These are phyloP conservation scores for Halyomorpha halys DNA, from an alignment of 1,140 invertebrate genomes.

Conservation along the genomic window DNA sequence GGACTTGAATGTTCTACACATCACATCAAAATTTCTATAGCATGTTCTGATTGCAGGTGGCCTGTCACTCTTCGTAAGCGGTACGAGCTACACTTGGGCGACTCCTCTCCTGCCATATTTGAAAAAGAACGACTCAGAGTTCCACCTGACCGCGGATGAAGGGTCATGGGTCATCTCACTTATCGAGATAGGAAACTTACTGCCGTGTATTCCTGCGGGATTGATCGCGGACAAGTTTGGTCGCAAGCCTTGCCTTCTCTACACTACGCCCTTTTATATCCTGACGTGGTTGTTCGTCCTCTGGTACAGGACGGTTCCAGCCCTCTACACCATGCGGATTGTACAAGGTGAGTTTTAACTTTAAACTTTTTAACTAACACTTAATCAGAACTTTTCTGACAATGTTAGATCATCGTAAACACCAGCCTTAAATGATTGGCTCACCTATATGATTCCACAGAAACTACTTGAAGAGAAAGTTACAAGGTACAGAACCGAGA, in stretches of 20 bases:
- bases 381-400: too few relatives aligned
- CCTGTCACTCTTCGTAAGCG: slow-evolving; percentile 35
- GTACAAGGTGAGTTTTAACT: slow-evolving; percentile 45
- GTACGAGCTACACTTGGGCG: slow-evolving; percentile 42
- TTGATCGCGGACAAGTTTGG: slow-evolving; percentile 61
- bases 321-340: slow-evolving; percentile 21
- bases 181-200: slow-evolving; percentile 22
- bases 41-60: slow-evolving; percentile 33
- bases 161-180: slow-evolving; percentile 51
- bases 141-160: slow-evolving; percentile 45
- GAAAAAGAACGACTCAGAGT: slow-evolving; percentile 36
- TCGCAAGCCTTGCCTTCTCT: slow-evolving; percentile 53
- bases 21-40: too few relatives aligned
- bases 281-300: slow-evolving; percentile 63
- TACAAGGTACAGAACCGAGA: too few relatives aligned
- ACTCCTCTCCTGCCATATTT: slow-evolving; percentile 47
- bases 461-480: too few relatives aligned
- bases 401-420: too few relatives aligned
- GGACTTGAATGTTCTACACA: too few relatives aligned
- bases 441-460: too few relatives aligned
- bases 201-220: slow-evolving; percentile 30
- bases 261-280: slow-evolving; percentile 56
- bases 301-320: slow-evolving; percentile 43
- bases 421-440: too few relatives aligned
- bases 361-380: too few relatives aligned